Evolutionary conservation across 2,888 invertebrate genomes (phyloP).

Genomic region (Heliconius charithonia): DNA sequence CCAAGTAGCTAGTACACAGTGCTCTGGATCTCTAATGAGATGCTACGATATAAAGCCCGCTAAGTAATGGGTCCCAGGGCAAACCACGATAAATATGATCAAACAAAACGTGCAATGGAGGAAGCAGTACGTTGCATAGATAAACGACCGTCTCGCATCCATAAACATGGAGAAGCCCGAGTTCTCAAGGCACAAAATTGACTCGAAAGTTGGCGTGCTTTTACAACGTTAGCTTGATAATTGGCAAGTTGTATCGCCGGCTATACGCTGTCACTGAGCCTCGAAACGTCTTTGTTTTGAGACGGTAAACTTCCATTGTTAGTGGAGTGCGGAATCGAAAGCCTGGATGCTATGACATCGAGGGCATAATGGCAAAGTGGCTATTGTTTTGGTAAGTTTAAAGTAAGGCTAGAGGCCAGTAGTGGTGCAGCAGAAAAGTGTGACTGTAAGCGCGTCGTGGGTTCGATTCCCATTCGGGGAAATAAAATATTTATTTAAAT

Average conservation of each 20-base stretch:
- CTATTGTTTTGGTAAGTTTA: conserved; percentile 54
- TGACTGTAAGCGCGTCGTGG: too few species aligned
- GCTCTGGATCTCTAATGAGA: conserved; percentile 73
- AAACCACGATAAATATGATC: conserved; percentile 75
- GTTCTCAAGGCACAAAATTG: conserved; percentile 69
- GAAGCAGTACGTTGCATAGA: conserved; percentile 78
- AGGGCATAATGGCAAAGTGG: conserved; percentile 59
- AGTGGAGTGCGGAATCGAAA: conserved; percentile 62
- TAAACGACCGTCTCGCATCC: conserved; percentile 65
- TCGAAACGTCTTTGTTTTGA: conserved; percentile 76
- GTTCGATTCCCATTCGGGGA: too few species aligned
- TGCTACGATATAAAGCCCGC: conserved; percentile 54
- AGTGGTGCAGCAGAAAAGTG: too few species aligned
- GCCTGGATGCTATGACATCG: conserved; percentile 54
- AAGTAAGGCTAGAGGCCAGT: conserved; percentile 22
- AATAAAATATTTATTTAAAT: too few species aligned
- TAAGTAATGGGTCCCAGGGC: conserved; percentile 67
- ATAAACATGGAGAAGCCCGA: conserved; percentile 67
- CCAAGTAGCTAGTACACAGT: conserved; percentile 54
- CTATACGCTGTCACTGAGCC: conserved; percentile 67
- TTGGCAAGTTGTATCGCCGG: conserved; percentile 69
- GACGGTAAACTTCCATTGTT: conserved; percentile 74
- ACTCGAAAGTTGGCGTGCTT: conserved; percentile 69
- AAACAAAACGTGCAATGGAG: conserved; percentile 73
- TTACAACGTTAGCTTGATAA: conserved; percentile 73